Evolutionary conservation across 92 coral and sea anemone genomes (phyloP), one percentile per base, ranked within the genome.

Genomic region (Zoanthus gigantus): DNA sequence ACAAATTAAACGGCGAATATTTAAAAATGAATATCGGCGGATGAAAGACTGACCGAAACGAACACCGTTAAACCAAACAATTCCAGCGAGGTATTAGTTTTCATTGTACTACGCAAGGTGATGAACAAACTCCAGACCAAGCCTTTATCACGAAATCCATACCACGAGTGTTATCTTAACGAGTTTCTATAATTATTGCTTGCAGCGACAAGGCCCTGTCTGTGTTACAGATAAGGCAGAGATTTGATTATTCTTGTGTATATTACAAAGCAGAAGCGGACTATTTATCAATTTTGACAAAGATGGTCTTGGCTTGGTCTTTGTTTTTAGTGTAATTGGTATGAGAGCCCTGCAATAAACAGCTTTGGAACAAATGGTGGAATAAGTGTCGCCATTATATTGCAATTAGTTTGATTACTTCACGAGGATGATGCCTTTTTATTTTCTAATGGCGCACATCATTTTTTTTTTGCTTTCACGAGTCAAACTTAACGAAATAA

Each of bases 161-260:
- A 76, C 94, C 93, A 68, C 45, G 60, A 42, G 29, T 46, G 92
- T 91, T 91, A 91, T 91, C 94, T 91, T 74, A 77, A 91, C 90
- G 80, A 91, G 87, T 72, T 88, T 84, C 72, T 91, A 15, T 91
- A 88, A 91, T 91, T 50, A 50, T 11, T 91, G 89, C 82, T 91
- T 88, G 74, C 94, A 88, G 92, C 29, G 77, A 72, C 84, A 78
- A 72, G 89, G 85, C 89, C 83, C 78, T 77, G 37, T 65, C 92
- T 83, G 89, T 74, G 42, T 52, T 17, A 71, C 63, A 88, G 94
- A 91, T 91, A 91, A 91, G 92, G 63, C 63, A 13, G 46, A 47
- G 58, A 29, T 66, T 12, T 32, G 30, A 28, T 50, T 66, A 52
- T 81, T 80, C 66, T 65, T 46, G 7, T 73, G 47, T 28, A 9